A percentile compares a stretch with the other conserved stretches of the same genome.
phyloP scores from a whole-genome alignment of 1,140 invertebrate genomes.

The Danaus melanippus region DNA sequence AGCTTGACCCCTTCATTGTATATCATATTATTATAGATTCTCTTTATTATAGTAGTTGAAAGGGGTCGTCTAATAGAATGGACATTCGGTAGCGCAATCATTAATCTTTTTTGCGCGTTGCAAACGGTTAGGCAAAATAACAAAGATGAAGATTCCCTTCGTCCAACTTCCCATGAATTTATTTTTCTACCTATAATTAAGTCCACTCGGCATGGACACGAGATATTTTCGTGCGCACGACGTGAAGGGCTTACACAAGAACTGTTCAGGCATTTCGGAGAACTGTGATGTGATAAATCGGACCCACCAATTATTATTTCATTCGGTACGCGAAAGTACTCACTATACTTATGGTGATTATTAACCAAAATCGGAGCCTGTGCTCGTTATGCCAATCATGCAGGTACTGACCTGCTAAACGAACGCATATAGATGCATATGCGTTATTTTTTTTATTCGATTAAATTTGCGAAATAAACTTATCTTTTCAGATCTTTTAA shows the following conservation, averaged over 20 bases:
- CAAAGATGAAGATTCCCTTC: conserved; percentile 47
- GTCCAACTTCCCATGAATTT: conserved; percentile 60
- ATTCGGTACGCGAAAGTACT: conserved; percentile 67
- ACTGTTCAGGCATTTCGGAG: conserved; percentile 63
- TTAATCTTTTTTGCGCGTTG: conserved; percentile 54
- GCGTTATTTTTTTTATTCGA: not conserved
- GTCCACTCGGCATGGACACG: conserved; percentile 58
- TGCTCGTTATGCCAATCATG: conserved; percentile 67
- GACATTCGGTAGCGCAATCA: conserved; percentile 32
- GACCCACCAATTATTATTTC: conserved; percentile 70
- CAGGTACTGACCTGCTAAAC: conserved; percentile 24
- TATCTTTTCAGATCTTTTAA: no score
- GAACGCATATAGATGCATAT: conserved; percentile 12
- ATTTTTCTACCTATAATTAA: conserved; percentile 70
- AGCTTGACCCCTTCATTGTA: conserved; percentile 55
- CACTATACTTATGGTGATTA: conserved; percentile 67
- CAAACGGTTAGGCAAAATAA: conserved; percentile 57
- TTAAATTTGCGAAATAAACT: no score
- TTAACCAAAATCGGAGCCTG: conserved; percentile 66
- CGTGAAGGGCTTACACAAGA: conserved; percentile 67
- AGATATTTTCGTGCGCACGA: conserved; percentile 69
- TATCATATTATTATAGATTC: conserved; percentile 31
- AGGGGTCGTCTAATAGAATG: conserved; percentile 42
- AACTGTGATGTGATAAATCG: conserved; percentile 70
- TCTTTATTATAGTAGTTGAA: conserved; percentile 35